Evolutionary conservation across 2,797 vertebrate genomes (phyloP), one percentile per base, ranked within the genome.

Genomic region (Thaleichthys pacificus): DNA sequence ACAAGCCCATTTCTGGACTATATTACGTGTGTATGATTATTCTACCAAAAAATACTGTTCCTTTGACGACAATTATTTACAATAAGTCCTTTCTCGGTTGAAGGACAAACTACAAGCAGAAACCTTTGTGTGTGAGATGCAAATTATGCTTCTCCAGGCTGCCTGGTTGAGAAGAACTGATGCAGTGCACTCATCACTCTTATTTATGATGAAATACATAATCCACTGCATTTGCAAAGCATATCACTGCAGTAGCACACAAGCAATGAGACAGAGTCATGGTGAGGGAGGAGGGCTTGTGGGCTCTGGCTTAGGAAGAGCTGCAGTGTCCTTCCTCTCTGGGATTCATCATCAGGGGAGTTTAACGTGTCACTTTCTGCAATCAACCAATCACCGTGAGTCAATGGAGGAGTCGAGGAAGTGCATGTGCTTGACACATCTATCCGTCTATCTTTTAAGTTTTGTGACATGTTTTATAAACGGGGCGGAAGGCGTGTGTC

Each of bases 401-500:
- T 17, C 72, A 62, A 24, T 69, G 68, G 72, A 9, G 47, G 80
- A 70, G 80, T 80, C 75, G 71, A 63, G 71, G 76, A 68, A 62
- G 54, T 77, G 61, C 68, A 56, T 54, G 68, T 74, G 9, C 47
- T 56, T 30, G 56, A 32, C 63, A 61, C 38, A 68, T 30, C 67
- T 72, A 61, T 82, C 81, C 69, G 62, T 67, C 65, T 77, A 80
- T 47, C 75, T 78, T 83, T 80, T 47, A 73, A 75, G 66, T 76
- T 74, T 77, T 70, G 69, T 71, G 63, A 72, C 72, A 77, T 73
- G 28, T 66, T 57, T 81, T 66, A 70, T 77, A 76, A 74, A 76
- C 30, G 74, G 69, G 71, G 66, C 71, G 78, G 85, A 79, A 75
- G 68, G 80, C 35, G 74, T 66, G 57, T 79, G 80, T 81, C 78